Evolutionary conservation across 2,113 vertebrate species (phyloP).

Genomic region (Lonchura striata): DNA sequence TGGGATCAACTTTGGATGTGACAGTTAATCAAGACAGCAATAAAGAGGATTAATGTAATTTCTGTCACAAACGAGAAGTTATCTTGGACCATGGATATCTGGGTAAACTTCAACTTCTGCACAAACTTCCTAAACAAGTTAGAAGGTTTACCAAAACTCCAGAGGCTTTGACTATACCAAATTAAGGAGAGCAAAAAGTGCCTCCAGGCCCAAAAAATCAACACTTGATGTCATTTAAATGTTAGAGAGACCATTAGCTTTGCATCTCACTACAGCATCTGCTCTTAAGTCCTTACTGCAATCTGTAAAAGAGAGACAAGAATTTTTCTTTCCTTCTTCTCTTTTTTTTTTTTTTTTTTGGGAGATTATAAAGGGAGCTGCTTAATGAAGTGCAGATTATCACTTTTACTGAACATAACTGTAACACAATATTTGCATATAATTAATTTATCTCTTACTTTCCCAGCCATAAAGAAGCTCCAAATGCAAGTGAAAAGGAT

Average conservation of each 20-base stretch:
- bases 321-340: background rate
- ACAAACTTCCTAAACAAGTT: background rate
- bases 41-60: background rate
- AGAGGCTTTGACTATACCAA: background rate
- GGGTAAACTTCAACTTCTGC: background rate
- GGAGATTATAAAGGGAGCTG: background rate
- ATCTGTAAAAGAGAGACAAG: background rate
- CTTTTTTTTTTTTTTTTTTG: background rate
- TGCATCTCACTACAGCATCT: background rate
- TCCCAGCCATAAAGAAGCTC: background rate
- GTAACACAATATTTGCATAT: background rate
- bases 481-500: background rate
- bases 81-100: background rate
- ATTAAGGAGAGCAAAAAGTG: background rate
- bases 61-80: background rate
- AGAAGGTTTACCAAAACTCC: background rate
- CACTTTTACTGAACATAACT: background rate
- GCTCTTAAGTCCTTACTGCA: background rate
- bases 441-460: background rate
- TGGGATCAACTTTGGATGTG: background rate
- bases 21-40: background rate
- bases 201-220: background rate
- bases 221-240: background rate
- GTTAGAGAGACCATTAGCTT: background rate
- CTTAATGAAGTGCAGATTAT: constrained; percentile 6